Evolutionary conservation across 2,797 vertebrate genomes (phyloP), one percentile per base, ranked within the genome.

Genomic region (Acanthiza pusilla): DNA sequence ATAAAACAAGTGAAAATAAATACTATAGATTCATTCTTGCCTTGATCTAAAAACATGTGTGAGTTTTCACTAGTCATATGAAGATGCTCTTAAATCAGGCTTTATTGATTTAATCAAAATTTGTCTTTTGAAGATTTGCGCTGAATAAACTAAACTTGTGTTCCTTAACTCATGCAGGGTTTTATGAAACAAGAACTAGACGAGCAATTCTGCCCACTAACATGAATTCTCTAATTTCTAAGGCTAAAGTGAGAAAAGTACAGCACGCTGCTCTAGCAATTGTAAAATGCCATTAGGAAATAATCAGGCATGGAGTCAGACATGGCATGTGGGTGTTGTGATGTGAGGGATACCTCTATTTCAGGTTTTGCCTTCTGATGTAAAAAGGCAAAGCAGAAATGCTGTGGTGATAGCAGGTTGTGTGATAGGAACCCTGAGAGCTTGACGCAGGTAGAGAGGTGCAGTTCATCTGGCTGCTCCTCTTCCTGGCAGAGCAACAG

Each of bases 401-500:
- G 61, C 23, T 81, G 76, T 32, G 30, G 19, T 50, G 48, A 58
- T 27, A 54, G 36, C 55, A 54, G 9, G 13, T 5, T 50, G 7
- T 0, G 0, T n/a, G 58, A 17, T 45, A 27, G 14, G 29, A 92
- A 50, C 15, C 51, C 47, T 0, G 0, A 63, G 71, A 82, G 11
- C 60, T 14, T 78, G 45, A 8, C n/a, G 53, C 67, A 67, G 27
- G 45, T n/a, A 40, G n/a, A 68, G 61, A 63, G 23, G 15, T 63
- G n/a, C 16, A 16, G 51, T 48, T 89, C 73, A 23, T 21, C 16
- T 5, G 36, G 5, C 51, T 93, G 20, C 27, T 89, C 1, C 58
- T 70, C n/a, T 34, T 48, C 66, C 62, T 75, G 32, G 21, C 48
- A 63, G 17, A 55, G 21, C 45, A 84, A 10, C 18, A 32, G 18